These are phyloP conservation scores for Marronus borbonicus DNA, from an alignment of 2,888 invertebrate genomes.

Conservation along the genomic window DNA sequence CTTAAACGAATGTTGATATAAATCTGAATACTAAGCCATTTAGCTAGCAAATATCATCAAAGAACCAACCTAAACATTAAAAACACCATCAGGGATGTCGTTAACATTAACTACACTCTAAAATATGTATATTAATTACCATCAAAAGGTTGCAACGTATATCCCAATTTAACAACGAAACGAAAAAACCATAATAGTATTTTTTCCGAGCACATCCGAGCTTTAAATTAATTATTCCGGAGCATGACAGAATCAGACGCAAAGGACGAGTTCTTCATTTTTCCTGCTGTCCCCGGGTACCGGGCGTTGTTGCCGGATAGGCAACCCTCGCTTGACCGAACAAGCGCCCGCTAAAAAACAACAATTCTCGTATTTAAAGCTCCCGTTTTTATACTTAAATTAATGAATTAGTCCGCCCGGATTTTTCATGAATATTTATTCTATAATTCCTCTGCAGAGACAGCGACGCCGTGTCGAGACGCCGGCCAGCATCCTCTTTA, in stretches of 20 bases:
- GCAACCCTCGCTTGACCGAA: conserved; percentile 22
- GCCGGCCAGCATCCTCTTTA: not conserved
- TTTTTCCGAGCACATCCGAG: conserved; percentile 19
- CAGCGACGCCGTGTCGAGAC: not conserved
- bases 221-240: conserved; percentile 27
- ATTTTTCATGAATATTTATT: conserved; percentile 40
- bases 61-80: too few species aligned
- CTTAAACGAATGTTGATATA: too few species aligned
- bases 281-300: not conserved
- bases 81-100: not conserved
- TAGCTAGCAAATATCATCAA: too few species aligned
- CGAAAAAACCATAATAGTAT: conserved; percentile 12
- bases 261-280: conserved; percentile 8
- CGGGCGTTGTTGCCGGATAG: not conserved
- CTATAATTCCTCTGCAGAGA: conserved; percentile 29
- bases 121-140: conserved; percentile 19
- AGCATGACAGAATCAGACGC: conserved; percentile 18
- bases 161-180: conserved; percentile 4
- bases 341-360: conserved; percentile 13
- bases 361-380: conserved; percentile 23
- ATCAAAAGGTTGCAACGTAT: not conserved
- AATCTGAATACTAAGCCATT: too few species aligned
- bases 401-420: conserved; percentile 34
- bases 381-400: conserved; percentile 35
- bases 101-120: not conserved